Evolutionary conservation across 2,888 invertebrate genomes (phyloP).

Genomic region (Pyrrhosoma nymphula): DNA sequence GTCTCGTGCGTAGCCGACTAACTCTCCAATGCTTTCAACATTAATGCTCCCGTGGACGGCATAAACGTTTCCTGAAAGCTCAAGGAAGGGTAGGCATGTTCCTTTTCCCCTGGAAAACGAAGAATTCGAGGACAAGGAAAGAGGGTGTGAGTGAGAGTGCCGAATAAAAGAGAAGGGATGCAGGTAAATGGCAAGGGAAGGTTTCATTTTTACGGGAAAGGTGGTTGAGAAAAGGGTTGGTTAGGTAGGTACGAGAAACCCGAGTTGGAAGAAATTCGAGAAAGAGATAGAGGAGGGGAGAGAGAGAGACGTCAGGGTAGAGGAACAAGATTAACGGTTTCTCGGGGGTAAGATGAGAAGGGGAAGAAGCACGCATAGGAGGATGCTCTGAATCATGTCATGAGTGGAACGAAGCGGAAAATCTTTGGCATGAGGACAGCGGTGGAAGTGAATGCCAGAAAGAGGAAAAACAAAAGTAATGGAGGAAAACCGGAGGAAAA

Average conservation of each 20-base stretch:
- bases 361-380: neutral
- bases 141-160: no score
- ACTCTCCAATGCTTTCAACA: neutral
- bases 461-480: neutral
- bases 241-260: neutral
- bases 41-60: neutral
- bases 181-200: no score
- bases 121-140: no score
- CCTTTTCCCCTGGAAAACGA: neutral
- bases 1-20: no score
- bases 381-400: neutral
- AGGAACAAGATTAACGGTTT: neutral
- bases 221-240: neutral
- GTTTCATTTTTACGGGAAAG: neutral
- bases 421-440: neutral
- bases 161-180: no score
- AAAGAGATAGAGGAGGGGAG: neutral
- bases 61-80: neutral
- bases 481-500: no score
- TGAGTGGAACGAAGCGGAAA: neutral
- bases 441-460: neutral
- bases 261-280: neutral
- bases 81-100: neutral
- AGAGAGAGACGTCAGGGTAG: neutral
- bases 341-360: neutral